phyloP scores from a whole-genome alignment of 2,888 invertebrate genomes.

The Micropterix aruncella region DNA sequence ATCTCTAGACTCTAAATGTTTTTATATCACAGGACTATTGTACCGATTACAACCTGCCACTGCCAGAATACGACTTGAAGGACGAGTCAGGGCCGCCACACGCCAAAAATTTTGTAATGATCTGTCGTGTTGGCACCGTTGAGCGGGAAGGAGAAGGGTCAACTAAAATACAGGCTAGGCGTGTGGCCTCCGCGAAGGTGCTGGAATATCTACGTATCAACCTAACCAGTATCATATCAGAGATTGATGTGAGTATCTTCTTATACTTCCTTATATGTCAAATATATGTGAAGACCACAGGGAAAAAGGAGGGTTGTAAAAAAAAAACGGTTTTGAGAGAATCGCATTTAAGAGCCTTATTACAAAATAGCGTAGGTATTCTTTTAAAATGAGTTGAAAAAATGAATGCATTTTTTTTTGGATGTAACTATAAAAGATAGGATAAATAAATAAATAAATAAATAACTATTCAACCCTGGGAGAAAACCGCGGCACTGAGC shows the following conservation, averaged over 20 bases:
- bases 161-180: constrained; percentile 43
- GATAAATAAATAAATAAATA: too few species aligned
- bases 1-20: too few species aligned
- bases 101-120: constrained; percentile 35
- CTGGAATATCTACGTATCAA: constrained; percentile 7
- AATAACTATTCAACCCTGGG: too few species aligned
- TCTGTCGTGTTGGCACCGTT: constrained; percentile 30
- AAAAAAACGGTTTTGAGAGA: too few species aligned
- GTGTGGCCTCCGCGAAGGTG: constrained; percentile 25
- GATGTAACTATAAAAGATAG: too few species aligned
- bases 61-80: constrained; percentile 28
- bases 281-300: background rate
- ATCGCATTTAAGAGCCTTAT: too few species aligned
- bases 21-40: too few species aligned
- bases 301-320: background rate
- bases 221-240: constrained; percentile 7
- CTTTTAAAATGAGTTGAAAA: too few species aligned
- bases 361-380: too few species aligned
- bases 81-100: constrained; percentile 42
- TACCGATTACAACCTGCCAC: constrained; percentile 17
- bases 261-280: background rate
- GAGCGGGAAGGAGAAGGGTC: constrained; percentile 28
- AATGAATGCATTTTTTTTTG: too few species aligned
- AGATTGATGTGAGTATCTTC: constrained; percentile 5
- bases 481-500: too few species aligned